Evolutionary conservation across 2,888 invertebrate genomes (phyloP), one percentile per base, ranked within the genome.

Genomic region (Operophtera brumata): DNA sequence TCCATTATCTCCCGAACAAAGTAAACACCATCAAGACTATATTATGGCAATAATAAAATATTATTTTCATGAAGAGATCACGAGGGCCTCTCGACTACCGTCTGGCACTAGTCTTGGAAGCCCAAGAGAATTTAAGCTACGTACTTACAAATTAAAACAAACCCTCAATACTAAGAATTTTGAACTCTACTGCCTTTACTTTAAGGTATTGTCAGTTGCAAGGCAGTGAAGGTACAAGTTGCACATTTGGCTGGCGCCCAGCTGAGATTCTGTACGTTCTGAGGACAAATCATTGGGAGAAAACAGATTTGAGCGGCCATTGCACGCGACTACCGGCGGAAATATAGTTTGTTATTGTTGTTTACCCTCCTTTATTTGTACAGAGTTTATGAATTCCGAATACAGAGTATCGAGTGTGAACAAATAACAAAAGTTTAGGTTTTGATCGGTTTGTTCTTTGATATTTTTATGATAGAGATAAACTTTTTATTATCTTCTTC

Each of bases 231-330:
- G 67, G 81, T 73, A 69, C 66, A 73, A 69, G 73, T 76, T 82
- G 80, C 78, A 82, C 85, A 84, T 88, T 88, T 89, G 89, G 88
- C 88, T 81, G 73, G 55, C 72, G 69, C 82, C 89, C 89, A 87
- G 82, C 78, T 68, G 78, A 86, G 86, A 86, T 86, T 87, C 75
- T 72, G 81, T 80, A 75, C 81, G 81, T 80, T 81, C 80, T 71
- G 75, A 78, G 84, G 88, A 88, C 88, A 89, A 88, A 88, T 89
- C 87, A 84, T 84, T 82, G 87, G 77, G 80, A 81, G 85, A 85
- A 85, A 86, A 87, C 88, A 87, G 86, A 86, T 87, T 88, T 82
- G 77, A 79, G 76, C 81, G 75, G 71, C 83, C 78, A 81, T 83
- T 82, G 84, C 82, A 72, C 66, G 67, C 70, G 65, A 70, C 71